phyloP scores from a whole-genome alignment of 2,113 vertebrate species.

The Corythaixoides concolor region DNA sequence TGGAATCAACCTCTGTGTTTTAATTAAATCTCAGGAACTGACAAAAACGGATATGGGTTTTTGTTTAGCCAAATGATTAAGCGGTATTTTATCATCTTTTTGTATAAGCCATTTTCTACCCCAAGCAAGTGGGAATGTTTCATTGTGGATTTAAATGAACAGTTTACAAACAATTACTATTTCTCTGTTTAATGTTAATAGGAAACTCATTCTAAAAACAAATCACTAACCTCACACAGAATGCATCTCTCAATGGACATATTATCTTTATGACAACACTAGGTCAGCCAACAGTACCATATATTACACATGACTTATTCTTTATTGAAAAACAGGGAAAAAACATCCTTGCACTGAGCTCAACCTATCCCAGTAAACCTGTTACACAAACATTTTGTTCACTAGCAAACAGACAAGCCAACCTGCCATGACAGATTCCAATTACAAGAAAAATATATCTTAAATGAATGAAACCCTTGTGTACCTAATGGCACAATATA shows the following conservation, averaged over 20 bases:
- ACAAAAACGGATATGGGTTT: slow-evolving; percentile 60
- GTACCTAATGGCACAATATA: slow-evolving; percentile 20
- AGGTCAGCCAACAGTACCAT: slow-evolving; percentile 8
- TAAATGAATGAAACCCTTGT: slow-evolving; percentile 62
- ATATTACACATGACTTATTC: slow-evolving; percentile 20
- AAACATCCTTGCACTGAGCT: background rate
- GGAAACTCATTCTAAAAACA: slow-evolving; percentile 24
- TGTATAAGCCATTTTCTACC: slow-evolving; percentile 21
- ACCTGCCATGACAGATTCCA: slow-evolving; percentile 40
- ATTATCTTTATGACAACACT: slow-evolving; percentile 15
- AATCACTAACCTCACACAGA: slow-evolving; percentile 13
- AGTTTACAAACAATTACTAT: slow-evolving; percentile 48
- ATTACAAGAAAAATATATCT: slow-evolving; percentile 65
- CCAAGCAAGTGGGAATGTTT: background rate
- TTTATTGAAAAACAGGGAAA: background rate
- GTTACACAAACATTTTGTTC: slow-evolving; percentile 48
- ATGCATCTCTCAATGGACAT: background rate
- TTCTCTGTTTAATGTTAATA: slow-evolving; percentile 26
- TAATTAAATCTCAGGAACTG: slow-evolving; percentile 70
- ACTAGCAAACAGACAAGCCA: slow-evolving; percentile 26
- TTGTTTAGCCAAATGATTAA: slow-evolving; percentile 50
- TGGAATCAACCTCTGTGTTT: slow-evolving; percentile 70
- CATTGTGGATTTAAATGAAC: slow-evolving; percentile 2
- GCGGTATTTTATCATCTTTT: background rate
- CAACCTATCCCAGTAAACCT: background rate